Base-by-base conservation (phyloP, 2,797 vertebrate genomes). In the Spatula clypeata region DNA sequence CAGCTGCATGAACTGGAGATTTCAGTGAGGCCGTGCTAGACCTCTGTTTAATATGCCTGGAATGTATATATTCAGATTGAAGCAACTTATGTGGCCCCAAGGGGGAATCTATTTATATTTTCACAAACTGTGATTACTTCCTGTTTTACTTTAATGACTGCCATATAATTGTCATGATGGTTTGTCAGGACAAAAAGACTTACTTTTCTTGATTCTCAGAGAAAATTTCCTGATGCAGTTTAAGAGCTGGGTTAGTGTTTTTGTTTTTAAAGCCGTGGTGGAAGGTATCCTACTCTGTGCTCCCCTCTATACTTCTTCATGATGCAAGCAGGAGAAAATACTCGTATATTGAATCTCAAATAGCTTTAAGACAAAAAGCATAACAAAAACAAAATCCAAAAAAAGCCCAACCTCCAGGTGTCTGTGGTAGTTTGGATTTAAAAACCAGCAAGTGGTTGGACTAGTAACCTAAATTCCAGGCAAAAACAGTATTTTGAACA, bases 121-220 rank as follows among this genome's bases (percentile, higher is more conserved):
- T 98, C 96, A 96, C 96, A 98, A 98, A 97, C 98, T 96, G 93
- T 98, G 98, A 98, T 99, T 98, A 96, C 97, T 99, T 99, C 98
- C 98, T 98, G 95, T 97, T 98, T 98, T 97, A 95, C 95, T 95
- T 97, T 97, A 88, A 89, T 98, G 93, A 70, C 92, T 92, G 90
- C 90, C 57, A 18, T 83, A 72, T 90, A 93, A 90, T 97, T 95
- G 80, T 95, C 66, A 32, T 77, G 55, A 53, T 86, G 83, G 82
- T 96, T 86, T 85, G 70, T 76, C 82, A 86, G 71, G 45, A 45
- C 76, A 88, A 92, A 95, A 86, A 84, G 38, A 9, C 51, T 86
- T 90, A 1, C 10, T 58, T 90, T 93, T 73, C 55, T 53, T 73
- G 42, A 38, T 79, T 93, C 69, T 94, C n/a, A 24, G 21, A 54